Base-by-base conservation (phyloP, 2,888 invertebrate genomes). In the Trachelus stipa region DNA sequence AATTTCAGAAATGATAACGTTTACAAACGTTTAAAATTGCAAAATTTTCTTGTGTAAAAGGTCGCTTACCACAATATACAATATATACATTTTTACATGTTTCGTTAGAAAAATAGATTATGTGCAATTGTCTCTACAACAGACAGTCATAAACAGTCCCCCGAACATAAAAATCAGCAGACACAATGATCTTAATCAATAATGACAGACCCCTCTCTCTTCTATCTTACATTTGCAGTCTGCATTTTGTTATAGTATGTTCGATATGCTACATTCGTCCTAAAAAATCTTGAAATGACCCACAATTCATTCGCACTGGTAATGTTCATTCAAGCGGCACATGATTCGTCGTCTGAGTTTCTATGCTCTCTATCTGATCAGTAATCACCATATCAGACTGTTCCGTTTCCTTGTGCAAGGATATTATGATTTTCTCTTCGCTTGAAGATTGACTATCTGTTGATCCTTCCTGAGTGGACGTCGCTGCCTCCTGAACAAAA, bases 391-490 rank as follows among this genome's bases (percentile, higher is more conserved):
- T 88, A 1, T 92, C 94, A 1, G 93, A 92, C 15, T 90, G 92
- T 77, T 94, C 95, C 12, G 92, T 92, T 0, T 95, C 94, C 6
- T 94, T 93, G 83, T 94, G 95, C 75, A 95, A 94, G 11, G 95
- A 95, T 11, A 96, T 94, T 93, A 96, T 95, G 94, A 96, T 96
- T 90, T 96, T 96, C 84, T 95, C 95, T 84, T 96, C 95, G 83
- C 94, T 94, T 82, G 95, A 95, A 87, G 94, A 94, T 77, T 94
- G 94, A 80, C 95, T 95, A 85, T 95, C 96, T 0, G 95, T 95
- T 4, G 94, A 93, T 81, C 94, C 94, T 89, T 94, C 94, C 86
- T 95, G 95, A 2, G 95, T 95, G n/a, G 95, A 95, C 76, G 95
- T 95, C 73, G 95, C 95, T 75, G 94, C 94, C 90, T 95, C 95